Evolutionary conservation across 2,797 vertebrate genomes (phyloP).

Genomic region (Huso huso): DNA sequence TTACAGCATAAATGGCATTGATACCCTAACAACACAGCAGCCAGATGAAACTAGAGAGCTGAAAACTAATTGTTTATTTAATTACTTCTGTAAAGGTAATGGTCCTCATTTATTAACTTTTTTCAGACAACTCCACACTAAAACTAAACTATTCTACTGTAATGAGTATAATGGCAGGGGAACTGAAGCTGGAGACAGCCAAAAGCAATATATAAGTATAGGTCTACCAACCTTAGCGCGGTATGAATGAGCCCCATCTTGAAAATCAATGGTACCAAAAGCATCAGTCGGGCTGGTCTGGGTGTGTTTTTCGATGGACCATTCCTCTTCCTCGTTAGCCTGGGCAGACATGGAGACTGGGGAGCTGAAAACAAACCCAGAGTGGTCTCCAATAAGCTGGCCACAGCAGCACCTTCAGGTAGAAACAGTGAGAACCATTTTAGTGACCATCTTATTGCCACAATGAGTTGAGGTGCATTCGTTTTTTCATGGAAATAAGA

Average conservation of each 20-base stretch:
- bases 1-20: too few relatives aligned
- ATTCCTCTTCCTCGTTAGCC: constrained; percentile 53
- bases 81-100: not conserved
- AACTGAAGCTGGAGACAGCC: too few relatives aligned
- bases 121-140: too few relatives aligned
- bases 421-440: constrained; percentile 14
- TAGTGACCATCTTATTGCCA: not conserved
- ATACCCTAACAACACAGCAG: too few relatives aligned
- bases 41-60: too few relatives aligned
- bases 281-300: constrained; percentile 75
- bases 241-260: constrained; percentile 82
- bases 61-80: too few relatives aligned
- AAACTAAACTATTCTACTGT: too few relatives aligned
- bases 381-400: constrained; percentile 76
- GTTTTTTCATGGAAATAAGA: too few relatives aligned
- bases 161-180: too few relatives aligned
- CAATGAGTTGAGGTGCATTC: too few relatives aligned
- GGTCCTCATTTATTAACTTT: not conserved
- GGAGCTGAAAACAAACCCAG: constrained; percentile 47
- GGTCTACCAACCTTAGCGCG: constrained; percentile 76
- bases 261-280: constrained; percentile 85
- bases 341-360: too few relatives aligned
- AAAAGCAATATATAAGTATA: too few relatives aligned
- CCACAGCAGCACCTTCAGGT: constrained; percentile 84
- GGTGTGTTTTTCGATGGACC: constrained; percentile 80